phyloP scores from a whole-genome alignment of 2,113 vertebrate genomes.

The Monarcha castaneiventris region DNA sequence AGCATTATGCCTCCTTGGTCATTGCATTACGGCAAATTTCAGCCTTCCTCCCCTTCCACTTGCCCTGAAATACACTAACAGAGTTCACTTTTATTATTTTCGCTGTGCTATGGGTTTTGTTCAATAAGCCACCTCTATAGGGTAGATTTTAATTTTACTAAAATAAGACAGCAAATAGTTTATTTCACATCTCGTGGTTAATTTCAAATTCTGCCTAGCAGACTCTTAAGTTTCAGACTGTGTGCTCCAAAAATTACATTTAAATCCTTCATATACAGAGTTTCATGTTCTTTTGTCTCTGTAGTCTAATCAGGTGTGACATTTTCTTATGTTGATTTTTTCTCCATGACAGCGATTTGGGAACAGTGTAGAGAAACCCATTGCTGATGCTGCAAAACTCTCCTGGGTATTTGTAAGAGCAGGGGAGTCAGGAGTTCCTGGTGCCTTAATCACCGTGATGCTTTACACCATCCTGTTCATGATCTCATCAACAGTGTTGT shows the following conservation, averaged over 20 bases:
- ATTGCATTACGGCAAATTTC: neutral
- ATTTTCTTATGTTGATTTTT: neutral
- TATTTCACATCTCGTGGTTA: neutral
- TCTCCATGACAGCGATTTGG: slow-evolving; percentile 72
- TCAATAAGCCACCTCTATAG: neutral
- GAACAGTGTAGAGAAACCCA: slow-evolving; percentile 76
- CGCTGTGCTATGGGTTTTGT: neutral
- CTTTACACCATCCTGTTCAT: slow-evolving; percentile 81
- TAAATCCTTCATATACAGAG: neutral
- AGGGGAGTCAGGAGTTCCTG: slow-evolving; percentile 78
- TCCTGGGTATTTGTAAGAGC: slow-evolving; percentile 86
- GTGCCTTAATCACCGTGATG: slow-evolving; percentile 81
- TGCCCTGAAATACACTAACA: neutral
- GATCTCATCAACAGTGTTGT: slow-evolving; percentile 80
- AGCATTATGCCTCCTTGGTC: neutral
- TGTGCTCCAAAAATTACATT: neutral
- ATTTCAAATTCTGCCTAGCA: neutral
- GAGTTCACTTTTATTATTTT: neutral
- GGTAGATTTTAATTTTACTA: neutral
- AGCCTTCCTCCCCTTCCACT: neutral
- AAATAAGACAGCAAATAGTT: neutral
- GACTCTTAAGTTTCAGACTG: neutral
- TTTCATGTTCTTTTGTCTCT: neutral
- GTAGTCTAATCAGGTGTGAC: neutral
- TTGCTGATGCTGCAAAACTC: slow-evolving; percentile 89